Evolutionary conservation across 2,797 vertebrate genomes (phyloP), one percentile per base, ranked within the genome.

Genomic region (Setipinna tenuifilis): DNA sequence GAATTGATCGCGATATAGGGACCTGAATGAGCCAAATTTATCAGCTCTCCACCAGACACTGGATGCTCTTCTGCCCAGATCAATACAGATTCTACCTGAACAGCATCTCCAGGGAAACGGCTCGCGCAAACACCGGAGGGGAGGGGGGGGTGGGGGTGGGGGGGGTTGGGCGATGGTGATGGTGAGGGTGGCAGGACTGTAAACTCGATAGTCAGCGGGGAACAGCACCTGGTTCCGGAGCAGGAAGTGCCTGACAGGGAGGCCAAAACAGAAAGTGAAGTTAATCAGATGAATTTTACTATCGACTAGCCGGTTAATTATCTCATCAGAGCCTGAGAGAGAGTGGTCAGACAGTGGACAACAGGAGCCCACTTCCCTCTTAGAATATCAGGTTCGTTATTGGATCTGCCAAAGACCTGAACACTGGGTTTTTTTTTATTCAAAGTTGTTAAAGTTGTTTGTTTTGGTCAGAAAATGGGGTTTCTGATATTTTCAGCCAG

Each of bases 81-180:
- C 87, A 84, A 88, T 89, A 87, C 83, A 61, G 31, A 78, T 81
- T 81, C 71, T 75, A 84, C 85, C 85, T 82, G 68, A 83, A 31
- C 85, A 88, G 85, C 65, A 68, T 88, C 85, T 84, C 85, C 80
- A 83, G 82, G 83, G 88, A 85, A 85, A 86, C 75, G 65, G 59
- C 62, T 82, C 65, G 81, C 35, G 48, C 84, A 71, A 85, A 83
- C 82, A 84, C 82, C 25, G 75, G 83, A 82, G 71, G 80, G 80
- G 23, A 19, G 16, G 6, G 58, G 28, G 44, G 16, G 75, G 35
- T 25, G 7, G 54, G 35, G 71, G 44, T 81, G 46, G 46, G 46
- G 3, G 14, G 21, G 62, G 81, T 83, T 75, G 14, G 61, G 21
- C 46, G 61, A 65, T 25, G 82, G 65, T 81, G 65, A 25, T 58